Evolutionary conservation across 2,888 invertebrate species (phyloP).

Genomic region (Erebia ligea): DNA sequence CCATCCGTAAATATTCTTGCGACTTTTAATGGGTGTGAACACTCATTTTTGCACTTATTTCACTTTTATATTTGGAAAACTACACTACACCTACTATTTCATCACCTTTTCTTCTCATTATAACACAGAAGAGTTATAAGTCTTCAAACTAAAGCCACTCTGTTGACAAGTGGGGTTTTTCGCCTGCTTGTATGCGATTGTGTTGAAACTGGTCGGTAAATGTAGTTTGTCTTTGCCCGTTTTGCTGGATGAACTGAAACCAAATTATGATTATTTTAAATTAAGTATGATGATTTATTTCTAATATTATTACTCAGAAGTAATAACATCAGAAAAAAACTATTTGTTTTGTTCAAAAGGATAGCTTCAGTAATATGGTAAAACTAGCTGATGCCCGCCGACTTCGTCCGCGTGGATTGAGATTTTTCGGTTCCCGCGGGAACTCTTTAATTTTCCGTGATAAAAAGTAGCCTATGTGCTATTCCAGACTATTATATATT

Average conservation of each 20-base stretch:
- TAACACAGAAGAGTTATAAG: neutral
- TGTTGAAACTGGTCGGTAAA: conserved; percentile 72
- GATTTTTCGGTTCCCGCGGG: too few relatives aligned
- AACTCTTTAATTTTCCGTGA: too few relatives aligned
- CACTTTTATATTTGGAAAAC: neutral
- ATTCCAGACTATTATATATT: too few relatives aligned
- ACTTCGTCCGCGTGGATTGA: too few relatives aligned
- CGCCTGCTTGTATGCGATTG: conserved; percentile 81
- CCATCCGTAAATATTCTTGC: neutral
- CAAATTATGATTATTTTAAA: conserved; percentile 14
- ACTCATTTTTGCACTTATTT: conserved; percentile 16
- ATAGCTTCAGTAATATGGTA: too few relatives aligned
- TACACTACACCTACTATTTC: neutral
- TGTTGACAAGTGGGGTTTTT: conserved; percentile 85
- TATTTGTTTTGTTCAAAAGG: too few relatives aligned
- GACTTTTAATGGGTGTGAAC: neutral
- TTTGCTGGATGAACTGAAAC: conserved; percentile 74
- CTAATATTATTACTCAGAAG: too few relatives aligned
- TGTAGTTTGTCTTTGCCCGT: conserved; percentile 73
- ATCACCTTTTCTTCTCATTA: neutral
- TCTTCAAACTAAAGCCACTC: conserved; percentile 58
- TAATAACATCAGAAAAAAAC: too few relatives aligned
- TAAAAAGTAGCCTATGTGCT: too few relatives aligned
- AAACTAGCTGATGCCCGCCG: too few relatives aligned
- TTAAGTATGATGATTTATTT: too few relatives aligned